Base-by-base conservation (phyloP, 2,888 invertebrate species). In the Sinopyrophorus schimmeli region DNA sequence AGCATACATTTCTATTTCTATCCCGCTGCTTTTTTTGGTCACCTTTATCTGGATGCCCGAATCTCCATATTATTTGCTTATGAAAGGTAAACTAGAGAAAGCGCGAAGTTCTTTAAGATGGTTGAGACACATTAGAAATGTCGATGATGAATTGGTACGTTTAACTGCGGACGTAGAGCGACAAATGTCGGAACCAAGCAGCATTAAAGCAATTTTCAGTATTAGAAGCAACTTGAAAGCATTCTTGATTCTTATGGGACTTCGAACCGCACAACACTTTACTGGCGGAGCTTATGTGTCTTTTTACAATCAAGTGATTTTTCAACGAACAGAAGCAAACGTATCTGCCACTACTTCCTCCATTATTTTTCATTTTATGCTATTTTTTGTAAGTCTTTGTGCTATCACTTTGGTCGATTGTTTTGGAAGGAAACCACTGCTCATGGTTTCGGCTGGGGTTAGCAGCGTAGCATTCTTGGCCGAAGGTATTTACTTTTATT, bases 201-300 rank as follows among this genome's bases (percentile, higher is more conserved):
- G 75, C 1, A 77, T 79, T 72, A 63, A 70, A 42, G 81, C 81
- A 61, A 66, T 82, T 18, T 62, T 81, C 38, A 70, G 70, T n/a
- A 78, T 78, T 58, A 74, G 74, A 3, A 77, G 77, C 0, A 81
- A 81, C 60, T 76, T 79, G 54, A 79, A 78, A 69, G 85, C 85
- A 1, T 74, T 86, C 62, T 71, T 79, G 60, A 77, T 86, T 40
- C 76, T 79, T 24, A 62, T 82, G 7, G 77, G 78, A 11, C 71
- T 85, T 3, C 56, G 67, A 27, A 55, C 59, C 1, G 54, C 66
- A 28, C 68, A 69, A 35, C 66, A 67, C 27, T 61, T 64, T 15
- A 62, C 62, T 7, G 69, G 68, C 1, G 57, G 61, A 15, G 53
- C 61, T 3, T 66, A 65, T 4, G 60, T 67, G 27, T 54, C 50